Base-by-base conservation (phyloP, 2,888 invertebrate species). In the Molorchus minor region DNA sequence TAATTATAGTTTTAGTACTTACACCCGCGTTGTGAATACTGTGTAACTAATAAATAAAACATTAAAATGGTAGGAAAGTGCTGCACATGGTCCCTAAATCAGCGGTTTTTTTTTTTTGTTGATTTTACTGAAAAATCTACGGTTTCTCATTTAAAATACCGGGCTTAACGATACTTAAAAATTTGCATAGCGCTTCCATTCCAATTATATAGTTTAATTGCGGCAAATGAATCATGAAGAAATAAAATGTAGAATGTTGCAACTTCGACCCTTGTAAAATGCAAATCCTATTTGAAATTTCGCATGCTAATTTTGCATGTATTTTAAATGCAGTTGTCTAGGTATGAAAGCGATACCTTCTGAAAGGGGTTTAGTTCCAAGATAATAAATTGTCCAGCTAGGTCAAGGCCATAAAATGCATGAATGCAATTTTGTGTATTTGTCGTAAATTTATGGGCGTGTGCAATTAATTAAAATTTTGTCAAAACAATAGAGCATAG, bases 401-500 rank as follows among this genome's bases (percentile, higher is more conserved):
- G 49, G 49, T 29, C 38, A 49, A 49, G 49, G 49, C 19, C 38
- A 38, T 8, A 38, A 35, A 36, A 36, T 38, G 38, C 49, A 38
- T 4, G 49, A 2, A 25, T 12, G 33, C 38, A 38, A 38, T 49
- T 36, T 38, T 30, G 17, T 33, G 44, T 13, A 15, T 49, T 49
- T 38, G 15, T 20, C 15, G 20, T 10, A 38, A 49, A 49, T 49
- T 49, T 49, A 49, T 20, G 20, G 21, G n/a, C 25, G 25, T 16
- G 29, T 20, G 47, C 15, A 15, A 49, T 49, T 49, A 49, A 49
- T 49, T 40, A 49, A 15, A 49, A 25, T 10, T 38, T 38, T 49
- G 21, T 16, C 36, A 25, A 36, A 49, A 38, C 33, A 13, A 15
- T n/a, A n/a, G n/a, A n/a, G n/a, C n/a, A n/a, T n/a, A n/a, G n/a